These are phyloP conservation scores for Apostichopus parvimensis DNA, from an alignment of 35 echinoderm and acorn worm genomes.

Conservation along the genomic window DNA sequence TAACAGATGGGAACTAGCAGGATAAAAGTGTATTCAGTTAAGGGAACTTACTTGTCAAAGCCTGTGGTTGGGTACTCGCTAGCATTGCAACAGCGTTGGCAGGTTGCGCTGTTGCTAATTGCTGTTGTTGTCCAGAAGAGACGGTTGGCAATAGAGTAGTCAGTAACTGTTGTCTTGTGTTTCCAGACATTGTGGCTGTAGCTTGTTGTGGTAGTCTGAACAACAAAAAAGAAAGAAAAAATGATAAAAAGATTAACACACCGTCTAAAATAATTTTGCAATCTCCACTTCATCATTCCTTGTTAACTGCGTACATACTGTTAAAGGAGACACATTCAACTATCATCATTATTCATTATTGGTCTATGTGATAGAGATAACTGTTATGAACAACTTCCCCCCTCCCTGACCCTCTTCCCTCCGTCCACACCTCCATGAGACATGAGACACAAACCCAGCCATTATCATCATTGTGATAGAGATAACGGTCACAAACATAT, in stretches of 20 bases:
- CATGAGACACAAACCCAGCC: no score
- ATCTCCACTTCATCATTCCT: not conserved
- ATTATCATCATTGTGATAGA: no score
- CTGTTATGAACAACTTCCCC: no score
- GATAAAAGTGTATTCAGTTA: no score
- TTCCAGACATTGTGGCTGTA: not conserved
- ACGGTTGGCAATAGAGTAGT: conserved; percentile 39
- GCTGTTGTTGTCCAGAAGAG: conserved; percentile 29
- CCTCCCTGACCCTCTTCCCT: no score
- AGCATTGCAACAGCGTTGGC: conserved; percentile 54
- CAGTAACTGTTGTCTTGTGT: conserved; percentile 16
- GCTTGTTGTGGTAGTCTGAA: conserved; percentile 45
- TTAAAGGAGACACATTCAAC: no score
- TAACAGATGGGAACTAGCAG: no score
- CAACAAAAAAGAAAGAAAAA: not conserved
- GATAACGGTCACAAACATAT: no score
- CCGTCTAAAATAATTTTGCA: not conserved
- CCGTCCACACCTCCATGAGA: no score
- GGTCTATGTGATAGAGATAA: no score
- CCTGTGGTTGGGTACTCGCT: conserved; percentile 31
- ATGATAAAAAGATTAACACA: not conserved
- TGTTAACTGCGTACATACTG: not conserved
- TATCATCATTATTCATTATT: no score
- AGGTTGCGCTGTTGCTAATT: conserved; percentile 33
- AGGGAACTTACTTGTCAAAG: conserved; percentile 32